Percentiles rank a stretch among this genome's conserved stretches.
phyloP scores from a whole-genome alignment of 1,140 invertebrate species.

The Bombus huntii region DNA sequence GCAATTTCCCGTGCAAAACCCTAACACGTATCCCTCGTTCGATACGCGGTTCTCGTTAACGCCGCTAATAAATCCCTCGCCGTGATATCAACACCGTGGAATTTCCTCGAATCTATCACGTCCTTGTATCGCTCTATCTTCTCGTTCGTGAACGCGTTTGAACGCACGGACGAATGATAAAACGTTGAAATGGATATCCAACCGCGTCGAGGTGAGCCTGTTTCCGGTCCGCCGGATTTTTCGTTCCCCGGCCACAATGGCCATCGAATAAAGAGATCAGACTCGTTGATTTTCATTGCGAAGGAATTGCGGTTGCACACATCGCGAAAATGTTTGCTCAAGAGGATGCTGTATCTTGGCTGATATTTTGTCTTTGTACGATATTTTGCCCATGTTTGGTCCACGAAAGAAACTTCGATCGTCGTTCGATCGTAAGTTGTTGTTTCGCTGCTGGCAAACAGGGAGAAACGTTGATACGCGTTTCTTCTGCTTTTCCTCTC shows the following conservation, averaged over 20 bases:
- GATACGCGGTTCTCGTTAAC: slow-evolving; percentile 20
- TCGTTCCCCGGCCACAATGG: neutral
- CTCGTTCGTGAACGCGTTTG: neutral
- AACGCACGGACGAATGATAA: neutral
- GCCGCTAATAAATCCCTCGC: slow-evolving; percentile 24
- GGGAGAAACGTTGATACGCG: neutral
- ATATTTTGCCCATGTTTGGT: neutral
- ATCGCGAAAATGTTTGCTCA: neutral
- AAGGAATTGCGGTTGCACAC: neutral
- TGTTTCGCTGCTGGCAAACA: neutral
- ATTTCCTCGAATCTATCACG: slow-evolving; percentile 32
- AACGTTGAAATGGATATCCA: slow-evolving; percentile 4
- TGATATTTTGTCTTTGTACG: neutral
- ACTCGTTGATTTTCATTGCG: neutral
- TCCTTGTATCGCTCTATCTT: neutral
- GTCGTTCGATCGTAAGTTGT: neutral
- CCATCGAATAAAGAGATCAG: neutral
- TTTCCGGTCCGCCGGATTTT: slow-evolving; percentile 32
- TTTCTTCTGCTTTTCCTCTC: neutral
- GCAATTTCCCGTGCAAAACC: neutral
- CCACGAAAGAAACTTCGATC: neutral
- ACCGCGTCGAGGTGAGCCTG: neutral
- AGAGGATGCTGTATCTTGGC: neutral
- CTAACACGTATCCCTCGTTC: neutral
- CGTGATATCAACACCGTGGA: slow-evolving; percentile 32